Conservation (phyloP, 2,888 invertebrate species). For the Taphrorychus bicolor region DNA sequence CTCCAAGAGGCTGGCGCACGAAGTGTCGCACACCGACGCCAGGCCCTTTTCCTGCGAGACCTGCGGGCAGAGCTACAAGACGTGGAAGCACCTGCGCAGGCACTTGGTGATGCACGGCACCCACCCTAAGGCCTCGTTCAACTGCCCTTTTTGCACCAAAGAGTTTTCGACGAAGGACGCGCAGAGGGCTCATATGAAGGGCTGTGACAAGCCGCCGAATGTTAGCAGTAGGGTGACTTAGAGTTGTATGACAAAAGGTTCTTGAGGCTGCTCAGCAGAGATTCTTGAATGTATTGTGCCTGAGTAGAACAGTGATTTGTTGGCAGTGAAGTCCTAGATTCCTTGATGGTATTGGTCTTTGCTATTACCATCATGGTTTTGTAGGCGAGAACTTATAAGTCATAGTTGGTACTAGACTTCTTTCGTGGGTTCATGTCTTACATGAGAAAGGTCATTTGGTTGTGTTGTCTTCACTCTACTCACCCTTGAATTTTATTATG, state of each 20-base stretch:
- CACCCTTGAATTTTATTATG: too few species aligned
- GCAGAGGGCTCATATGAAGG: constrained; percentile 25
- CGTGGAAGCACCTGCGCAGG: constrained; percentile 38
- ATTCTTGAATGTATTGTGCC: too few species aligned
- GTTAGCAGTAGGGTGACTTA: neutral
- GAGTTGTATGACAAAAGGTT: neutral
- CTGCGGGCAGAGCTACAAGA: constrained; percentile 56
- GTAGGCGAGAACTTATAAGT: too few species aligned
- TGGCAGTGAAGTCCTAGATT: too few species aligned
- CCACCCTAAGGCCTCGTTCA: constrained; percentile 26
- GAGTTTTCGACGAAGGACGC: constrained; percentile 36
- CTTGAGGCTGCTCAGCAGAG: neutral
- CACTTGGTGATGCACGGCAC: constrained; percentile 32
- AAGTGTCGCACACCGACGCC: constrained; percentile 61
- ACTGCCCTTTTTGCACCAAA: constrained; percentile 32
- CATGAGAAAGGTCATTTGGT: too few species aligned
- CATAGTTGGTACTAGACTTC: too few species aligned
- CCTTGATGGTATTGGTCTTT: too few species aligned
- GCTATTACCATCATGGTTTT: too few species aligned
- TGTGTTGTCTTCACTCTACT: too few species aligned
- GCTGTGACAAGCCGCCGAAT: constrained; percentile 11
- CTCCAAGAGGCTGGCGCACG: constrained; percentile 35
- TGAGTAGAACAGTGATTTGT: too few species aligned
- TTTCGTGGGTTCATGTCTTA: too few species aligned
- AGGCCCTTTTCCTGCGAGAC: constrained; percentile 63